These are phyloP conservation scores for Mirza zaza DNA, from an alignment of 2,113 vertebrate species.

Conservation along the genomic window DNA sequence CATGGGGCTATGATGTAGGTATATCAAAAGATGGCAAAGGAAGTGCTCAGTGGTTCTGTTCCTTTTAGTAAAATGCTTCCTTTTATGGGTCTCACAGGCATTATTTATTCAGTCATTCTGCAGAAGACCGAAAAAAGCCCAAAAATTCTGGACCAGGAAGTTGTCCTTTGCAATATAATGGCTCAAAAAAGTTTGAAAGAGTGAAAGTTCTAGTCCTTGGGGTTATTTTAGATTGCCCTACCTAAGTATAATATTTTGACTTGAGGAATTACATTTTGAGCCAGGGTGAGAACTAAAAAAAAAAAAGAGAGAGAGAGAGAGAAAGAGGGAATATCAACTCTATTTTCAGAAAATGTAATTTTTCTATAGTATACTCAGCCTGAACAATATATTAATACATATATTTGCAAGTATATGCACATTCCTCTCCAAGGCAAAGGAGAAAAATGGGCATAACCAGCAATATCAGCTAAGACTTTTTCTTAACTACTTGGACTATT, in stretches of 20 bases:
- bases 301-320: neutral
- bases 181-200: neutral
- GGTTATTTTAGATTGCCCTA: conserved; percentile 29
- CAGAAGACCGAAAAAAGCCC: neutral
- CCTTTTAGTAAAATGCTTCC: neutral
- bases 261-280: conserved; percentile 34
- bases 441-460: neutral
- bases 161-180: neutral
- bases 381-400: neutral
- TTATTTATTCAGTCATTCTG: conserved; percentile 1
- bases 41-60: neutral
- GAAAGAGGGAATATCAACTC: neutral
- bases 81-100: neutral
- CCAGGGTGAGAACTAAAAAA: neutral
- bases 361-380: neutral
- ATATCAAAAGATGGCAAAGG: neutral
- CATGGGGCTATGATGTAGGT: neutral
- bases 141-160: neutral
- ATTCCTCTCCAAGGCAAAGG: conserved; percentile 23
- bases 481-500: neutral
- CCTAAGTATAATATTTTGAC: neutral
- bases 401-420: neutral
- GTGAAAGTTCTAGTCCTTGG: neutral
- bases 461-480: neutral
- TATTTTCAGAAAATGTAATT: conserved; percentile 7